Conservation (phyloP, 2,797 vertebrate genomes). For the Taeniopygia guttata region DNA sequence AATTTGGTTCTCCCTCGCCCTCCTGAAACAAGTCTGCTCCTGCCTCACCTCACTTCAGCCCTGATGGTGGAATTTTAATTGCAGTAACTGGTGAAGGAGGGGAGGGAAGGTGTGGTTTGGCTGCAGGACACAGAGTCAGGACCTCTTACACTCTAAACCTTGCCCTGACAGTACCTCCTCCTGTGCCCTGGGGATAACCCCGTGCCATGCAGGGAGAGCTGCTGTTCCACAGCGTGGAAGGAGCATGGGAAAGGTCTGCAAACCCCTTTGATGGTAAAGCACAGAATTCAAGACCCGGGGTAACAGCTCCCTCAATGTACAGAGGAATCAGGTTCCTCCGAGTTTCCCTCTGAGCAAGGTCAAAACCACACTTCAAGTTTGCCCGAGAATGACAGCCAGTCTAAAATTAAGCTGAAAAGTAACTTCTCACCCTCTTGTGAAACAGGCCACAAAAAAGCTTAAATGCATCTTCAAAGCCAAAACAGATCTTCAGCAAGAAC, state of each 20-base stretch:
- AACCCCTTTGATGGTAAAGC: neutral
- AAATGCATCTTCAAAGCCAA: constrained; percentile 29
- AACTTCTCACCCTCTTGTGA: constrained; percentile 46
- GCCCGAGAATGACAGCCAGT: neutral
- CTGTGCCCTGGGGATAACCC: constrained; percentile 33
- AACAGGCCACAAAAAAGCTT: constrained; percentile 21
- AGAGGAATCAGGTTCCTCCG: neutral
- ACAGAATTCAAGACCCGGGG: constrained; percentile 18
- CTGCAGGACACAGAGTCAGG: constrained; percentile 34
- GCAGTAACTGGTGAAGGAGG: constrained; percentile 24
- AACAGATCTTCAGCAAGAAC: neutral
- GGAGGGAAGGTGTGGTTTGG: constrained; percentile 50
- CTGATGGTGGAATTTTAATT: constrained; percentile 60
- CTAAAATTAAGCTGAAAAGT: constrained; percentile 40
- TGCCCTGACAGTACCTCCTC: neutral
- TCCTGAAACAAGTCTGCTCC: constrained; percentile 43
- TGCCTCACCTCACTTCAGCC: constrained; percentile 37
- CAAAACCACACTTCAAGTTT: neutral
- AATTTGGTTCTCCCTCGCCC: neutral
- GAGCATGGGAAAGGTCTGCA: constrained; percentile 38
- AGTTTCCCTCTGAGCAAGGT: neutral
- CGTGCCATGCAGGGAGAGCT: neutral
- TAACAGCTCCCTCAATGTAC: neutral
- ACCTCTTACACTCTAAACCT: neutral
- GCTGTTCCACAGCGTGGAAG: neutral